These are phyloP conservation scores for Aphelenchoides besseyi DNA, from an alignment of 1,140 invertebrate genomes.

Conservation along the genomic window DNA sequence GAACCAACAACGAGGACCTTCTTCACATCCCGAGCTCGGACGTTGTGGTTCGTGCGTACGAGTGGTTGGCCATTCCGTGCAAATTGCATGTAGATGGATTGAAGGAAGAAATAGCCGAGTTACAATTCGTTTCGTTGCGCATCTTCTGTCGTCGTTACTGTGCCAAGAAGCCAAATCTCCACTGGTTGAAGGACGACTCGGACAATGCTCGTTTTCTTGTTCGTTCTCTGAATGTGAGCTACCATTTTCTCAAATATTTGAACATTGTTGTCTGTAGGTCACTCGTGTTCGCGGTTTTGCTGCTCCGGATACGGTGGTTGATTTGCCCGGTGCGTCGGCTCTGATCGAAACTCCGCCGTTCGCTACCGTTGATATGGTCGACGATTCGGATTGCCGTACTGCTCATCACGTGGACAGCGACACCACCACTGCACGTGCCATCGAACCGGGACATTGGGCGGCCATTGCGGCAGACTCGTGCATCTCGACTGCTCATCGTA, in stretches of 20 bases:
- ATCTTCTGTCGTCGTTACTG: background rate
- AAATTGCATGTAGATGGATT: background rate
- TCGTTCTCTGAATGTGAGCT: background rate
- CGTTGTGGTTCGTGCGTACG: background rate
- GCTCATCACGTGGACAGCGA: background rate
- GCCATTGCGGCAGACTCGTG: background rate
- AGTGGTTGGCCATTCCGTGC: background rate
- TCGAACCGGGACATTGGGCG: background rate
- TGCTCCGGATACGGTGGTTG: background rate
- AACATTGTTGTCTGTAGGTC: background rate
- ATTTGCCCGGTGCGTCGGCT: background rate
- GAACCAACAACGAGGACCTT: background rate
- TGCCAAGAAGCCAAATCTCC: background rate
- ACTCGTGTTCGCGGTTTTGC: background rate
- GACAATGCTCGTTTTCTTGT: background rate
- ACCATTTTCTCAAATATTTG: background rate
- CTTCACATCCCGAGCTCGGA: background rate
- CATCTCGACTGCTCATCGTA: background rate
- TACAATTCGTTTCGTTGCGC: background rate
- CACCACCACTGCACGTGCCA: constrained; percentile 5
- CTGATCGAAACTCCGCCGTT: background rate
- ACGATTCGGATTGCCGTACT: background rate
- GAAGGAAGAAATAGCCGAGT: background rate
- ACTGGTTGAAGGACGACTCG: background rate
- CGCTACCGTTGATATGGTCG: background rate